A percentile compares a stretch with the other conserved stretches of the same genome.
Evolutionary conservation across 2,888 invertebrate species (phyloP).

Genomic region (Rugalucina vietnamica): DNA sequence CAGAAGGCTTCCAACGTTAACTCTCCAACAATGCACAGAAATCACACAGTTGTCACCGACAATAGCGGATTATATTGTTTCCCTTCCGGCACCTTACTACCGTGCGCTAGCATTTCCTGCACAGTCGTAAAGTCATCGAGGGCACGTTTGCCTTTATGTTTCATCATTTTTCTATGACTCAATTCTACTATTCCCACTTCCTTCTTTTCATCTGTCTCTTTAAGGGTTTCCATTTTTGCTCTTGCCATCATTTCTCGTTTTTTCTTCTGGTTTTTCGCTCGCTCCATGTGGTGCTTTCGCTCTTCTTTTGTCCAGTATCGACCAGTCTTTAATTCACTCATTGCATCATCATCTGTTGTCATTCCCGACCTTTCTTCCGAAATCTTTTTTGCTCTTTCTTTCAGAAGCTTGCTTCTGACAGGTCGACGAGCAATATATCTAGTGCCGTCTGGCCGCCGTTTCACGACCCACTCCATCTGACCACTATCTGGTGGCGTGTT

Average conservation of each 20-base stretch:
- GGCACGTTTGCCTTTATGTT: slow-evolving; percentile 85
- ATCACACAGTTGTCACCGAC: slow-evolving; percentile 85
- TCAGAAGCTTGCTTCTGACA: slow-evolving; percentile 88
- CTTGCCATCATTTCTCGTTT: slow-evolving; percentile 80
- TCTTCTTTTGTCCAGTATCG: slow-evolving; percentile 92
- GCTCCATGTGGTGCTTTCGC: slow-evolving; percentile 89
- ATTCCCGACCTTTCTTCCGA: slow-evolving; percentile 88
- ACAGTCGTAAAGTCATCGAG: slow-evolving; percentile 87
- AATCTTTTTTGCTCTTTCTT: slow-evolving; percentile 88
- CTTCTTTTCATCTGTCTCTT: slow-evolving; percentile 83
- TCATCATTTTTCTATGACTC: slow-evolving; percentile 86
- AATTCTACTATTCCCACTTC: slow-evolving; percentile 84
- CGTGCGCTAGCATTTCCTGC: slow-evolving; percentile 87
- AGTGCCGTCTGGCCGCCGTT: slow-evolving; percentile 90
- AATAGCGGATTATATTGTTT: slow-evolving; percentile 83
- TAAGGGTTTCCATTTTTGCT: slow-evolving; percentile 82
- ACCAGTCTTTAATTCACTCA: slow-evolving; percentile 90
- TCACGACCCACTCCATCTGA: slow-evolving; percentile 89
- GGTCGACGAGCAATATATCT: slow-evolving; percentile 91
- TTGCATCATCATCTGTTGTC: slow-evolving; percentile 91
- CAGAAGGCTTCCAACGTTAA: no score
- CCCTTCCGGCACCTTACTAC: slow-evolving; percentile 82
- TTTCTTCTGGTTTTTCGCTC: slow-evolving; percentile 87
- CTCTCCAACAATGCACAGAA: no score
- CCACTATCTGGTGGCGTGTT: slow-evolving; percentile 73